A percentile compares a stretch with the other conserved stretches of the same genome.
Evolutionary conservation across 2,797 vertebrate genomes (phyloP).

Genomic region (Ptychobarbus kaznakovi): DNA sequence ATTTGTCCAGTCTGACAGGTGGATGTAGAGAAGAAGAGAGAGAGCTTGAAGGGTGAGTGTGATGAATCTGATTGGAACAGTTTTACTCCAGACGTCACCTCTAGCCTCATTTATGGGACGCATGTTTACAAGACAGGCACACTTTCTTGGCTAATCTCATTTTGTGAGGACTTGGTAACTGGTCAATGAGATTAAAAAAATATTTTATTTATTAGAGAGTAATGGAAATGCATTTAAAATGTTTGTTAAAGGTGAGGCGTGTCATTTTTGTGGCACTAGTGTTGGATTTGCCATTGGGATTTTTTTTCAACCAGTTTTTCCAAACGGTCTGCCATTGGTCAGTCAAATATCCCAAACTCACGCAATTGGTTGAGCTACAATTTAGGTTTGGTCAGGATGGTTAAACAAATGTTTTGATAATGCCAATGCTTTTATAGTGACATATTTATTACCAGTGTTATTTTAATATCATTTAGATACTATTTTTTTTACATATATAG

Average conservation of each 20-base stretch:
- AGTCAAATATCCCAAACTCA: background rate
- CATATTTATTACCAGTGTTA: background rate
- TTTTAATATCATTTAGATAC: too few relatives aligned
- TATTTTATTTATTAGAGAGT: background rate
- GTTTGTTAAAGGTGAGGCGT: background rate
- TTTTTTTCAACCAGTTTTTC: background rate
- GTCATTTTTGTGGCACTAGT: background rate
- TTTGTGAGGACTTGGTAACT: background rate
- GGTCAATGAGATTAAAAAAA: background rate
- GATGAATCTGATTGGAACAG: constrained; percentile 61
- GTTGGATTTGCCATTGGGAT: background rate
- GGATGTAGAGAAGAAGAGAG: constrained; percentile 64
- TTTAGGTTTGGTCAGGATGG: background rate
- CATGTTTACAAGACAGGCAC: constrained; percentile 12
- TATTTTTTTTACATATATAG: too few relatives aligned
- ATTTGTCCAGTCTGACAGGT: constrained; percentile 82
- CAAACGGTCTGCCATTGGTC: background rate
- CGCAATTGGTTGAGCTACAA: background rate
- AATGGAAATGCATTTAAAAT: background rate
- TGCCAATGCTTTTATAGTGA: background rate
- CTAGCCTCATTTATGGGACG: constrained; percentile 4
- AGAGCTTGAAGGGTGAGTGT: constrained; percentile 32
- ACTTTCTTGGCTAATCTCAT: constrained; percentile 17
- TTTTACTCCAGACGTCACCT: constrained; percentile 66
- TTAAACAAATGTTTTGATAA: background rate